Evolutionary conservation across 2,888 invertebrate genomes (phyloP).

Genomic region (Apamea epomidion): DNA sequence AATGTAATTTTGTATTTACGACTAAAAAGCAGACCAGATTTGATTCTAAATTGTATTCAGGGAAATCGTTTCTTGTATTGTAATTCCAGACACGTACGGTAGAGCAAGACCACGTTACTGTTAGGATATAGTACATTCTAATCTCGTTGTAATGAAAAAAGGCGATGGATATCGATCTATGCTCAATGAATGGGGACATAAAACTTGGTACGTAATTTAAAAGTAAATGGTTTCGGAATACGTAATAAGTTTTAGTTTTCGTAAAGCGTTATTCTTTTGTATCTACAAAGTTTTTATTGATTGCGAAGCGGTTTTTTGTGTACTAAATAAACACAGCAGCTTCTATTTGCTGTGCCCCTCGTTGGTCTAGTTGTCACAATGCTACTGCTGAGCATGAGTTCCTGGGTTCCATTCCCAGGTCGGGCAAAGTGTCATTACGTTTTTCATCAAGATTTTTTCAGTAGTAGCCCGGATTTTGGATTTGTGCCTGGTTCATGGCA

Average conservation of each 20-base stretch:
- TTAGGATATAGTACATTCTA: conserved; percentile 40
- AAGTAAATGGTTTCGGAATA: conserved; percentile 30
- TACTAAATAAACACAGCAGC: not conserved
- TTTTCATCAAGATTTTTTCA: not conserved
- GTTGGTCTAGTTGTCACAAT: not conserved
- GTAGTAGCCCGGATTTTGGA: not conserved
- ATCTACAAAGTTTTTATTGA: not conserved
- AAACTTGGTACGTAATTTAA: conserved; percentile 31
- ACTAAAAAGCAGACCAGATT: conserved; percentile 61
- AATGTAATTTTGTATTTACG: conserved; percentile 63
- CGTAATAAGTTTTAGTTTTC: conserved; percentile 8
- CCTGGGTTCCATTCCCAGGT: not conserved
- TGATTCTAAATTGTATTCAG: conserved; percentile 62
- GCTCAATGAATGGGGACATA: conserved; percentile 18
- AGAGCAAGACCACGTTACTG: conserved; percentile 46
- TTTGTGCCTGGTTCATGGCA: too few species aligned
- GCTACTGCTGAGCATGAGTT: not conserved
- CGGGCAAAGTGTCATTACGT: not conserved
- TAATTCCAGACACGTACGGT: conserved; percentile 55
- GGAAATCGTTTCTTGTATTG: conserved; percentile 55
- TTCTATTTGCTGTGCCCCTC: not conserved
- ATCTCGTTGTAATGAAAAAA: conserved; percentile 54
- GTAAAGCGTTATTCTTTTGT: not conserved
- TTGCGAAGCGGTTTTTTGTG: not conserved
- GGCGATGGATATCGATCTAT: conserved; percentile 23